Conservation (phyloP, 1,140 invertebrate species). For the Oreohelix idahoensis region DNA sequence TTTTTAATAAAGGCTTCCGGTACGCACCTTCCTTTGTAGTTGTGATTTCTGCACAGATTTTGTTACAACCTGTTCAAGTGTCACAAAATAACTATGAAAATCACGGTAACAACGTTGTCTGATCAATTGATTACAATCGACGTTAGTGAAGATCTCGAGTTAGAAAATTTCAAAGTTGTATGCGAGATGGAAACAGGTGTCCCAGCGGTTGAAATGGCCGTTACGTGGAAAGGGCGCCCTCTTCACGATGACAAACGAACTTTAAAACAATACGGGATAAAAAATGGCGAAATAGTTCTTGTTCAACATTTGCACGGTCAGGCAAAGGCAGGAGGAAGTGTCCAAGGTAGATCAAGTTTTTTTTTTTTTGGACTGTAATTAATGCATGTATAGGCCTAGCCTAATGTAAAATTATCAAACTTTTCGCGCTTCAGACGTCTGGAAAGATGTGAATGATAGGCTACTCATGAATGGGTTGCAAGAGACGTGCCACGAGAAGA, state of each 20-base stretch:
- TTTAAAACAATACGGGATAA: conserved; percentile 83
- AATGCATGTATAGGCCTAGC: too few species aligned
- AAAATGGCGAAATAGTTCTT: conserved; percentile 90
- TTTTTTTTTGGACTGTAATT: too few species aligned
- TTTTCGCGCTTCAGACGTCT: too few species aligned
- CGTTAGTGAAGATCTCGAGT: conserved; percentile 91
- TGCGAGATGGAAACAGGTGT: conserved; percentile 90
- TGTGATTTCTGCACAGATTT: conserved; percentile 2
- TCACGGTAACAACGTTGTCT: conserved; percentile 89
- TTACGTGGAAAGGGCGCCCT: conserved; percentile 89
- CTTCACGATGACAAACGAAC: conserved; percentile 88
- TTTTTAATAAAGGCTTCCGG: conserved; percentile 13
- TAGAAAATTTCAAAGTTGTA: conserved; percentile 96
- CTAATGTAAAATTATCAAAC: too few species aligned
- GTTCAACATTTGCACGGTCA: conserved; percentile 77
- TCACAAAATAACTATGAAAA: conserved; percentile 81
- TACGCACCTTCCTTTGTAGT: conserved; percentile 35
- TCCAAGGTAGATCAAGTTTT: background rate
- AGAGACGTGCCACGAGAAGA: too few species aligned
- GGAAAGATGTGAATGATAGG: too few species aligned
- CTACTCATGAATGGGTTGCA: too few species aligned
- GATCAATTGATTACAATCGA: conserved; percentile 92
- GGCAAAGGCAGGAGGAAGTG: conserved; percentile 70
- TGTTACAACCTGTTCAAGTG: background rate
- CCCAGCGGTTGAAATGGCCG: conserved; percentile 84